A percentile compares a stretch with the other conserved stretches of the same genome.
Evolutionary conservation across 2,113 vertebrate species (phyloP).

Genomic region (Colius striatus): DNA sequence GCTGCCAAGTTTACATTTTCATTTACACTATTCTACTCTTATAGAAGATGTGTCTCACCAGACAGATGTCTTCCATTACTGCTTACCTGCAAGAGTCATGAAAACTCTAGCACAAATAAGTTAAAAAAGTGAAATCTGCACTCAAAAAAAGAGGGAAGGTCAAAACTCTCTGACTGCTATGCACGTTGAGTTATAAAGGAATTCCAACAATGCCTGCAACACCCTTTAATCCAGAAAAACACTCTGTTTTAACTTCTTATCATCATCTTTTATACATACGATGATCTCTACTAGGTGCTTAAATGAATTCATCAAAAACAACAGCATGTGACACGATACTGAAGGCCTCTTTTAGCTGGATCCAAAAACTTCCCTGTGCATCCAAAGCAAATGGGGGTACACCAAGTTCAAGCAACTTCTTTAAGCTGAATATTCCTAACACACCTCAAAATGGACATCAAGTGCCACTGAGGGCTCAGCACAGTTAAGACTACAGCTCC

Average conservation of each 20-base stretch:
- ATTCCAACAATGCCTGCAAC: constrained; percentile 37
- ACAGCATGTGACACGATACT: not conserved
- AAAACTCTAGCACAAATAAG: not conserved
- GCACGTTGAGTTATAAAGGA: not conserved
- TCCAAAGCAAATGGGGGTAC: not conserved
- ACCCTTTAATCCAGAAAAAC: constrained; percentile 2
- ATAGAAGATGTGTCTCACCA: not conserved
- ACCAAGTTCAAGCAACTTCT: not conserved
- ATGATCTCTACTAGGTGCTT: not conserved
- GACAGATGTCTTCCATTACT: not conserved
- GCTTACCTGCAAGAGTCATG: not conserved
- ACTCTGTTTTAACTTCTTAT: not conserved
- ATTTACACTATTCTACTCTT: not conserved
- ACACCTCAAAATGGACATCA: not conserved
- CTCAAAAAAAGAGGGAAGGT: not conserved
- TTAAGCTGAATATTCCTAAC: not conserved
- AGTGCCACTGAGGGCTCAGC: not conserved
- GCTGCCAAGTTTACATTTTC: not conserved
- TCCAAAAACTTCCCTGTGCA: not conserved
- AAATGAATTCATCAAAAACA: not conserved
- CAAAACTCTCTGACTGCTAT: not conserved
- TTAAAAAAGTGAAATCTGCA: not conserved
- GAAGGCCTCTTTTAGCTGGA: not conserved
- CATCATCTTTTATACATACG: not conserved
- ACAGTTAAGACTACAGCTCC: not conserved